Evolutionary conservation across 2,113 vertebrate species (phyloP).

Genomic region (Semnornis frantzii): DNA sequence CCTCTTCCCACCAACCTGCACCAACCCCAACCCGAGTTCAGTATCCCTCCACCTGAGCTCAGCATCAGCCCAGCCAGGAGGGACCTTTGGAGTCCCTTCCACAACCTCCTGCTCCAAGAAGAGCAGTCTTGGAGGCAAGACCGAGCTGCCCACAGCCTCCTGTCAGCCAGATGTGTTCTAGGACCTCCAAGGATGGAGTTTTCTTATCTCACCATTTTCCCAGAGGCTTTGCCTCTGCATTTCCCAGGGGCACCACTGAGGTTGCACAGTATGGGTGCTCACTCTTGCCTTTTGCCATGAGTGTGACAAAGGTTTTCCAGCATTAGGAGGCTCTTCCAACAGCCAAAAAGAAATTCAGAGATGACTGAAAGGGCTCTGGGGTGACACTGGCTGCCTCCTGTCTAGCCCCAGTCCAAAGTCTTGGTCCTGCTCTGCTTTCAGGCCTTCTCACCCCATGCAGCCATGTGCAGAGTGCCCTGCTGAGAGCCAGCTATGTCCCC

Average conservation of each 20-base stretch:
- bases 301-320: rapidly evolving
- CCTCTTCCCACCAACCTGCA: not conserved
- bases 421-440: not conserved
- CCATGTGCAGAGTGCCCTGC: not conserved
- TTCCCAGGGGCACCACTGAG: not conserved
- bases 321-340: not conserved
- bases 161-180: not conserved
- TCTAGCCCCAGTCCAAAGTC: not conserved
- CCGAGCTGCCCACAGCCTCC: not conserved
- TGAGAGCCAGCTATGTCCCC: not conserved
- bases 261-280: rapidly evolving
- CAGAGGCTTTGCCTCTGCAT: not conserved
- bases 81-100: not conserved
- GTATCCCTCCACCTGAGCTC: rapidly evolving
- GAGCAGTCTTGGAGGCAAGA: not conserved
- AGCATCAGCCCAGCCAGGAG: not conserved
- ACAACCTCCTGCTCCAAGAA: not conserved
- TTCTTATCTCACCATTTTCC: not conserved
- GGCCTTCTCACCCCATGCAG: not conserved
- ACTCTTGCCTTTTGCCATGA: not conserved
- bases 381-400: not conserved
- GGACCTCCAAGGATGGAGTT: not conserved
- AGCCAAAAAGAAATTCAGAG: not conserved
- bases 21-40: rapidly evolving
- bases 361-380: not conserved